phyloP scores from a whole-genome alignment of 2,797 vertebrate species.

The Ptychadena robeensis region DNA sequence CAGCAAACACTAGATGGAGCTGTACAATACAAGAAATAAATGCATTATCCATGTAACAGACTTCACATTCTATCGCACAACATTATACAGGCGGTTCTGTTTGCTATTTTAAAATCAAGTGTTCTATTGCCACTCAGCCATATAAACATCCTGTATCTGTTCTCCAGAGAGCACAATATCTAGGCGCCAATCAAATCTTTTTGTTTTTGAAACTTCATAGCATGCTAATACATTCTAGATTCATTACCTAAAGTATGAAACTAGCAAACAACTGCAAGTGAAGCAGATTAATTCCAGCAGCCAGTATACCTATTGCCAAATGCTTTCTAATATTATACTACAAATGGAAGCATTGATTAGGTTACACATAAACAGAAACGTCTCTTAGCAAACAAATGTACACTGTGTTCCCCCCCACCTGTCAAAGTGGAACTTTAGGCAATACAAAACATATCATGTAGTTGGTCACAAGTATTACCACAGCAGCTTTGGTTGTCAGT shows the following conservation, averaged over 20 bases:
- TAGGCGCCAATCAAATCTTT: not conserved
- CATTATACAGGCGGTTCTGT: not conserved
- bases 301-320: not conserved
- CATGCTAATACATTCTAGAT: not conserved
- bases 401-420: no score
- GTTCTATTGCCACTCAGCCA: not conserved
- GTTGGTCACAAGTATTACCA: no score
- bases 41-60: not conserved
- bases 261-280: not conserved
- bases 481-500: no score
- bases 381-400: no score
- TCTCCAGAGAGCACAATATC: not conserved
- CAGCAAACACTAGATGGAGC: conserved; percentile 69
- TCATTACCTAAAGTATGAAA: not conserved
- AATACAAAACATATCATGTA: no score
- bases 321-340: no score
- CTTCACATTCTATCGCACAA: not conserved
- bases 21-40: conserved; percentile 61
- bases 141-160: not conserved
- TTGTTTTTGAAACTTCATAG: not conserved
- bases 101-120: not conserved
- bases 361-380: no score
- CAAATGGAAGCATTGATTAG: not conserved
- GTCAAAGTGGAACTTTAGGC: no score
- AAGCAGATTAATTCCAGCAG: not conserved